phyloP scores from a whole-genome alignment of 2,113 vertebrate genomes.

The Patagioenas fasciata region DNA sequence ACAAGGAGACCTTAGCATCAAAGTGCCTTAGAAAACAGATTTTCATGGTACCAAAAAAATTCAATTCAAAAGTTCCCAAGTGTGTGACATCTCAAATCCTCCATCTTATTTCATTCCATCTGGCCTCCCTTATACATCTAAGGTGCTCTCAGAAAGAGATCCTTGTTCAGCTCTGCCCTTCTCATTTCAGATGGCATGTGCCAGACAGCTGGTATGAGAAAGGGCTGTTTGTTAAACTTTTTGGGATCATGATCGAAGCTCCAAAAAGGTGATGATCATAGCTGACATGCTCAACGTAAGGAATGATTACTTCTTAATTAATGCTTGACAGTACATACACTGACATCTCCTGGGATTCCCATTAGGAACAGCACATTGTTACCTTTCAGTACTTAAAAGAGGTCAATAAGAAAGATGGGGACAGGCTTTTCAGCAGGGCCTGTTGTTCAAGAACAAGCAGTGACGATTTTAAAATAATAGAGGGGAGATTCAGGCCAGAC shows the following conservation, averaged over 20 bases:
- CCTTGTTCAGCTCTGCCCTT: neutral
- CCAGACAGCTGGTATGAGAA: neutral
- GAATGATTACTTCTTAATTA: neutral
- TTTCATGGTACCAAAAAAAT: neutral
- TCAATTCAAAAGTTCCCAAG: neutral
- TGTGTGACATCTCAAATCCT: neutral
- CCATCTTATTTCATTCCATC: neutral
- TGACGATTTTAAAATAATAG: too few species aligned
- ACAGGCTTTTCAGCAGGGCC: too few species aligned
- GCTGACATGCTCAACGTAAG: neutral
- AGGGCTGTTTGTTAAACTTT: neutral
- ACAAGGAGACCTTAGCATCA: neutral
- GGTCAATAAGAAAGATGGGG: too few species aligned
- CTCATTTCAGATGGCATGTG: neutral
- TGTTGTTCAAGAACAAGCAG: too few species aligned
- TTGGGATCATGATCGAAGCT: rapidly evolving
- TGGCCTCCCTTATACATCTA: neutral
- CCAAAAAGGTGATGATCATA: neutral
- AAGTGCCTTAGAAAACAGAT: neutral
- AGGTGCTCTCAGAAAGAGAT: neutral
- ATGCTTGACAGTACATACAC: neutral
- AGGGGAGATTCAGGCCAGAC: too few species aligned
- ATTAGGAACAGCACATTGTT: neutral
- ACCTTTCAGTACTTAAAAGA: too few species aligned
- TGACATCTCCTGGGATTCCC: neutral